These are phyloP conservation scores for Nomada lathburiana DNA, from an alignment of 2,888 invertebrate species.

Conservation along the genomic window DNA sequence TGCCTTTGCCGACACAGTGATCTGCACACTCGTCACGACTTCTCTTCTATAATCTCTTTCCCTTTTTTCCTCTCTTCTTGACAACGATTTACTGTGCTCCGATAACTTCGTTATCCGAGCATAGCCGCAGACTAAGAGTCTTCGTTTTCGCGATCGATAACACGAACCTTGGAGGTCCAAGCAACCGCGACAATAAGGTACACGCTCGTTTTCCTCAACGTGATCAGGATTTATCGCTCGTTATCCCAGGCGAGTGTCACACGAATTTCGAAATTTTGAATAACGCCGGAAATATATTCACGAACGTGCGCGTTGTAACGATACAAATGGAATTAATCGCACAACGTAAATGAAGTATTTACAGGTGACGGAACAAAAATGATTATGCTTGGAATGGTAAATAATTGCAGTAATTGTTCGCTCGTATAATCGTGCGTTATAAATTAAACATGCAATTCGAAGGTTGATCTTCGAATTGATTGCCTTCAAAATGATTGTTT, in stretches of 20 bases:
- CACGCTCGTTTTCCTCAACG: conserved; percentile 7
- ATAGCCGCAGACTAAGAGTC: conserved; percentile 1
- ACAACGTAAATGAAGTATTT: not conserved
- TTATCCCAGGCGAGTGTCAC: too few relatives aligned
- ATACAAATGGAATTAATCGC: too few relatives aligned
- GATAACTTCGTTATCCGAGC: conserved; percentile 23
- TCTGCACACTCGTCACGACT: conserved; percentile 11
- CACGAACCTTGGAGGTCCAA: conserved; percentile 7
- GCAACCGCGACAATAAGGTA: not conserved
- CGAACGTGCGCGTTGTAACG: too few relatives aligned
- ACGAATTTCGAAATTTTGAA: not conserved
- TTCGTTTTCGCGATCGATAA: conserved; percentile 20
- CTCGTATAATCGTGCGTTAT: too few relatives aligned
- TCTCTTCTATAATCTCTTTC: conserved; percentile 2
- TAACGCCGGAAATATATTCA: not conserved
- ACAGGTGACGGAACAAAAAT: not conserved
- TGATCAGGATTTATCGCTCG: conserved; percentile 7
- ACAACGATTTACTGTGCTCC: conserved; percentile 16
- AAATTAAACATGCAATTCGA: too few relatives aligned
- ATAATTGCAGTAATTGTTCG: too few relatives aligned
- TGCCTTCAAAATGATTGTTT: too few relatives aligned
- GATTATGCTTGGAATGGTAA: too few relatives aligned
- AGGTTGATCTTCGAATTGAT: too few relatives aligned
- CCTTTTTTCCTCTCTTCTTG: conserved; percentile 26
- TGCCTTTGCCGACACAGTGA: not conserved